Conservation (phyloP, 2,797 vertebrate species). For the Prunella strophiata region DNA sequence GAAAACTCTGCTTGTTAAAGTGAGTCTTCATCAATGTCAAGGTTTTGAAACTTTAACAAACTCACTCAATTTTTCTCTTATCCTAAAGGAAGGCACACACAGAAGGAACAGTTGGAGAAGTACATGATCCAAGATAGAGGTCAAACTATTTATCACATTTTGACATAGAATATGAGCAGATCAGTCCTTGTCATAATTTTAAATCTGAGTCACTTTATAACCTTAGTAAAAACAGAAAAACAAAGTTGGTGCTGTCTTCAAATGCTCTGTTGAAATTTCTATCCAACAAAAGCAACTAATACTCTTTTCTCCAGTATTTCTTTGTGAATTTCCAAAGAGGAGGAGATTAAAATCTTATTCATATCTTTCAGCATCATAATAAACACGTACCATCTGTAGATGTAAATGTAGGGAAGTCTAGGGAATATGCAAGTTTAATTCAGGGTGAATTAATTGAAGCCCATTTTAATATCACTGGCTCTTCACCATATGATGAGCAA, state of each 20-base stretch:
- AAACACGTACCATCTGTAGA: neutral
- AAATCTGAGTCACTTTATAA: neutral
- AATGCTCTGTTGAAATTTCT: neutral
- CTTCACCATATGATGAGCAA: neutral
- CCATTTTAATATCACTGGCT: neutral
- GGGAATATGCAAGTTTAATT: neutral
- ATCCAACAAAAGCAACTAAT: neutral
- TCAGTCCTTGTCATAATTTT: neutral
- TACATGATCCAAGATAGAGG: neutral
- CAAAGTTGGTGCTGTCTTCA: neutral
- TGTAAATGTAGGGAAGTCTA: neutral
- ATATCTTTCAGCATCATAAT: neutral
- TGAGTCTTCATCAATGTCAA: neutral
- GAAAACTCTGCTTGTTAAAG: slow-evolving; percentile 2
- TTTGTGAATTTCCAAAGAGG: neutral
- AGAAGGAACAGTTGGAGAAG: neutral
- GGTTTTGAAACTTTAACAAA: neutral
- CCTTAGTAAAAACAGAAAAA: neutral
- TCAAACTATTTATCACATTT: neutral
- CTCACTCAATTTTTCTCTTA: neutral
- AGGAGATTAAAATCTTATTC: neutral
- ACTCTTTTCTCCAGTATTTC: neutral
- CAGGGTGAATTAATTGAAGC: neutral
- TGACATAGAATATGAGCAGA: neutral
- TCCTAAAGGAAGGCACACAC: neutral